These are phyloP conservation scores for Sarcophilus harrisii DNA, from an alignment of 2,797 vertebrate genomes.

Conservation along the genomic window DNA sequence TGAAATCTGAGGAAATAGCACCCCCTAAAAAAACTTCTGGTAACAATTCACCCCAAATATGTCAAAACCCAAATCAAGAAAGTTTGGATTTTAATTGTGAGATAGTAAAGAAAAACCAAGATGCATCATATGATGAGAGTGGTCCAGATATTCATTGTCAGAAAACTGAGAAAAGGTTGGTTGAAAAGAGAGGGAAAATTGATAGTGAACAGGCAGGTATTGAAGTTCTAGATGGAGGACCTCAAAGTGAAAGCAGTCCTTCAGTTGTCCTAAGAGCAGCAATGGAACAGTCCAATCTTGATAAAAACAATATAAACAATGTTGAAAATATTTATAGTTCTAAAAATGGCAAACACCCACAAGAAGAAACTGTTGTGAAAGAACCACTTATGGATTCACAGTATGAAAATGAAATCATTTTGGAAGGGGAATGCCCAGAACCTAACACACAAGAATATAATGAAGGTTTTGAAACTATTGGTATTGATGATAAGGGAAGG, in stretches of 20 bases:
- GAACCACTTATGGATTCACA: conserved; percentile 80
- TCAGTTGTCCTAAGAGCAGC: conserved; percentile 31
- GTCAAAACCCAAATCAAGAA: conserved; percentile 57
- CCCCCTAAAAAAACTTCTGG: conserved; percentile 53
- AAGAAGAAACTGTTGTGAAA: conserved; percentile 75
- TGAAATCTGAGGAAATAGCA: conserved; percentile 50
- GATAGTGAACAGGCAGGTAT: conserved; percentile 27
- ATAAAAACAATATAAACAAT: conserved; percentile 44
- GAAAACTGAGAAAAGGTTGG: conserved; percentile 5
- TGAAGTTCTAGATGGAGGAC: conserved; percentile 26
- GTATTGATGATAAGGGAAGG: conserved; percentile 83
- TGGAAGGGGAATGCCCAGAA: conserved; percentile 82
- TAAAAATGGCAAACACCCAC: conserved; percentile 71
- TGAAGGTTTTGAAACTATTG: conserved; percentile 79
- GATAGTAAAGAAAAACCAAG: conserved; percentile 52
- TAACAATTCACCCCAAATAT: conserved; percentile 51
- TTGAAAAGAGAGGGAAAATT: conserved; percentile 1
- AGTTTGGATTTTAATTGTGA: conserved; percentile 39
- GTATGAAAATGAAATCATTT: conserved; percentile 79
- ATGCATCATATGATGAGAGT: not conserved
- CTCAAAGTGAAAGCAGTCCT: conserved; percentile 42
- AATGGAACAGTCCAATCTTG: conserved; percentile 67
- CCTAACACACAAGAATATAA: conserved; percentile 78
- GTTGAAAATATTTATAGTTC: conserved; percentile 61
- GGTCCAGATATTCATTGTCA: conserved; percentile 6